phyloP scores from a whole-genome alignment of 2,888 invertebrate genomes.

The Phalera bucephala region DNA sequence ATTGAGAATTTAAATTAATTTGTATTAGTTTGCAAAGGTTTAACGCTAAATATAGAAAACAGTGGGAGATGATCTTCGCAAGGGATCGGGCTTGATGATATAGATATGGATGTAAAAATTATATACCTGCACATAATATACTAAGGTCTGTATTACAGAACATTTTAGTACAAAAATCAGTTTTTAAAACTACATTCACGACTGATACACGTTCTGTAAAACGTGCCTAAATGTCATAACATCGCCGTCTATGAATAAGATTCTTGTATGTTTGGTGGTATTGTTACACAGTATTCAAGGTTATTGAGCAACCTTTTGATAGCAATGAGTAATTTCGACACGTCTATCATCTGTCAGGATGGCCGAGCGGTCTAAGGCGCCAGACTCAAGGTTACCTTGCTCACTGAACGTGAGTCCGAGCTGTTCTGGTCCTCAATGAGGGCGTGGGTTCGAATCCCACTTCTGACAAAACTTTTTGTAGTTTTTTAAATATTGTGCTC shows the following conservation, averaged over 20 bases:
- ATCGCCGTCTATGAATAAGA: neutral
- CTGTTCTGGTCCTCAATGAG: constrained; percentile 89
- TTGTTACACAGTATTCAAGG: neutral
- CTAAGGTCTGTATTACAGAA: too few species aligned
- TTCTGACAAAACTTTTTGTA: constrained; percentile 85
- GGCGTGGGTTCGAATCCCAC: constrained; percentile 93
- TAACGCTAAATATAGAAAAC: too few species aligned
- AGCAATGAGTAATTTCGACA: constrained; percentile 38
- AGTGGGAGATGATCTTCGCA: too few species aligned
- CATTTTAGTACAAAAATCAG: too few species aligned
- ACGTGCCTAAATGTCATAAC: neutral
- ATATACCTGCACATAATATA: too few species aligned
- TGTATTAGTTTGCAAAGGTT: too few species aligned
- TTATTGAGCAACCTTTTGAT: neutral
- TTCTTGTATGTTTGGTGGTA: too few species aligned
- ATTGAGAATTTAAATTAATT: too few species aligned
- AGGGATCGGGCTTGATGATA: too few species aligned
- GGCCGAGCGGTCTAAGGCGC: constrained; percentile 96
- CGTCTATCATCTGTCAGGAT: constrained; percentile 83
- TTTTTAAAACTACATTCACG: too few species aligned
- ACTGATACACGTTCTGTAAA: too few species aligned
- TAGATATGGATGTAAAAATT: too few species aligned
- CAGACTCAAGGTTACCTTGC: constrained; percentile 85
- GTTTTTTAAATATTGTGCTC: neutral
- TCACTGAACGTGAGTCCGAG: constrained; percentile 84